Conservation (phyloP, 2,888 invertebrate species). For the Rotaria sp. region DNA sequence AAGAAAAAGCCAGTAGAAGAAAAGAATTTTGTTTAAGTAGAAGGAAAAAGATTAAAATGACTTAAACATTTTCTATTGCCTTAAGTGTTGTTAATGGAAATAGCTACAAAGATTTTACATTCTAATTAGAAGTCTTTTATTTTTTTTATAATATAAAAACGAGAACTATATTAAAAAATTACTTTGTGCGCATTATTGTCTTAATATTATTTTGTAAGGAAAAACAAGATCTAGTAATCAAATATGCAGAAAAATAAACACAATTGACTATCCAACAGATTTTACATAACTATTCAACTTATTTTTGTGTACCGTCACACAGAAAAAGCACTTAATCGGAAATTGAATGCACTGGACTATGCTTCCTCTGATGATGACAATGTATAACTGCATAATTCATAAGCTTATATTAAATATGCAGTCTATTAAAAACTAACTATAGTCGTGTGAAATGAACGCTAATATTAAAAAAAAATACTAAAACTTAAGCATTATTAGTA, state of each 20-base stretch:
- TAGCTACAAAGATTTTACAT: neutral
- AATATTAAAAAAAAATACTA: too few species aligned
- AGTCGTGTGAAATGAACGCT: too few species aligned
- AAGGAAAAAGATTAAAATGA: neutral
- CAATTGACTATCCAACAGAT: neutral
- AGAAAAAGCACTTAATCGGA: neutral
- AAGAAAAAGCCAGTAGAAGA: too few species aligned
- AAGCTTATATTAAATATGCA: too few species aligned
- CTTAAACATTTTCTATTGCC: neutral
- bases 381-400: too few species aligned
- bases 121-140: neutral
- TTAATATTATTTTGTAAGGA: too few species aligned
- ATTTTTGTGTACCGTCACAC: neutral
- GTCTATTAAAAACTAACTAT: too few species aligned
- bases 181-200: too few species aligned
- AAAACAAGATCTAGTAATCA: too few species aligned
- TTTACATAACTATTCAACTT: neutral
- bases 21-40: neutral
- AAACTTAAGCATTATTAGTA: too few species aligned
- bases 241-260: too few species aligned
- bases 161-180: too few species aligned
- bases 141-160: neutral
- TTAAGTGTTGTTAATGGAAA: neutral
- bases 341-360: neutral
- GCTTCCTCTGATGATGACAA: neutral